Conservation (phyloP, 2,797 vertebrate genomes). For the Necrosyrtes monachus region DNA sequence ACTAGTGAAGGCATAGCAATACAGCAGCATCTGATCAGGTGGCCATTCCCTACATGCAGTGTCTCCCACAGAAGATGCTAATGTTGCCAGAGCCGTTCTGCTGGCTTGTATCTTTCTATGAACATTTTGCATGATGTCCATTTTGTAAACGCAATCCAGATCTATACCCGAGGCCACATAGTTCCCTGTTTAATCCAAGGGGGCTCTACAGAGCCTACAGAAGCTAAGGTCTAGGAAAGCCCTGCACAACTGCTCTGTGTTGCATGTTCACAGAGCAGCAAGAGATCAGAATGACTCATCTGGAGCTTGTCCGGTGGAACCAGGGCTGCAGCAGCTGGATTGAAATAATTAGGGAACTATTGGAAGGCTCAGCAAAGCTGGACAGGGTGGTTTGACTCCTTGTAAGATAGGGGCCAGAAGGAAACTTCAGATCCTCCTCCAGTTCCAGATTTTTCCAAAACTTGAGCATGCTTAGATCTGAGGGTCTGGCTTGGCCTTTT, state of each 20-base stretch:
- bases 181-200: not conserved
- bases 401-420: not conserved
- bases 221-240: not conserved
- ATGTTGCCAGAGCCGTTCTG: accelerated
- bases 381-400: not conserved
- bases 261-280: not conserved
- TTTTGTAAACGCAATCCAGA: not conserved
- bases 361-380: not conserved
- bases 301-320: not conserved
- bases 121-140: not conserved
- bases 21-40: not conserved
- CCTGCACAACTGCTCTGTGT: not conserved
- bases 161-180: accelerated
- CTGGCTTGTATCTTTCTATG: not conserved
- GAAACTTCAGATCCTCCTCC: conserved; percentile 27
- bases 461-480: not conserved
- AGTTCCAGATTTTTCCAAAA: not conserved
- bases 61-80: not conserved
- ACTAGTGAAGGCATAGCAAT: not conserved
- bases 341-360: not conserved
- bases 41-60: not conserved
- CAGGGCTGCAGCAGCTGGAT: not conserved
- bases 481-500: not conserved
- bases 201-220: not conserved
- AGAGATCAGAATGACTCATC: not conserved